Evolutionary conservation across 2,888 invertebrate species (phyloP), one percentile per base, ranked within the genome.

Genomic region (Pammene fasciana): DNA sequence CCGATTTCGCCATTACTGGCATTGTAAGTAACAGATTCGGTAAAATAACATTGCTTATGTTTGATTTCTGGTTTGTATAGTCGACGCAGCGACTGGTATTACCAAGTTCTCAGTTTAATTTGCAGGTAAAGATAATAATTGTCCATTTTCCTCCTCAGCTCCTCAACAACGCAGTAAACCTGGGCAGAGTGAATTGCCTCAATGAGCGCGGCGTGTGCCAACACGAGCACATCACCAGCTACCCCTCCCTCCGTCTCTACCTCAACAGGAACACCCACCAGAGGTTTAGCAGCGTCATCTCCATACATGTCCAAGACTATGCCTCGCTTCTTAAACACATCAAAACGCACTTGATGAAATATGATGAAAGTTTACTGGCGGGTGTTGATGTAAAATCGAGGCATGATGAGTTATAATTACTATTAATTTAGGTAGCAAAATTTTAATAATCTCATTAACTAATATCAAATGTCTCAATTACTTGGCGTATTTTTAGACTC

Each of bases 131-230:
- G 45, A 5, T 8, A 48, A 14, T 11, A 48, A 48, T 6, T 8
- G 5, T 9, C 18, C 0, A 26, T 50, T 34, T 34, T 7, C 34
- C n/a, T 34, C 54, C 54, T 54, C 83, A 92, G 93, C 72, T 82
- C 14, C 79, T 93, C 4, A 82, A 85, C 76, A 83, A 86, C 71
- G 83, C 84, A 1, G 84, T 92, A 0, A 80, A 88, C 18, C 82
- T 89, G 8, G 93, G 90, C 62, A 88, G 85, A 81, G 93, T 93
- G 71, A 89, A 93, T 78, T 93, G 93, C 76, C 70, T 90, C 7
- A 79, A 78, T 5, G 91, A 92, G 36, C 83, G 90, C 1, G 82
- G 83, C 0, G 72, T 92, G 0, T 93, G 93, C 73, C 88, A 89
- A 68, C 85, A 87, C 74, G 90, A 93, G 71, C 86, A 87, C 45